Percentiles rank a stretch among this genome's conserved stretches.
Evolutionary conservation across 2,113 vertebrate species (phyloP).

Genomic region (Actinemys pallida): DNA sequence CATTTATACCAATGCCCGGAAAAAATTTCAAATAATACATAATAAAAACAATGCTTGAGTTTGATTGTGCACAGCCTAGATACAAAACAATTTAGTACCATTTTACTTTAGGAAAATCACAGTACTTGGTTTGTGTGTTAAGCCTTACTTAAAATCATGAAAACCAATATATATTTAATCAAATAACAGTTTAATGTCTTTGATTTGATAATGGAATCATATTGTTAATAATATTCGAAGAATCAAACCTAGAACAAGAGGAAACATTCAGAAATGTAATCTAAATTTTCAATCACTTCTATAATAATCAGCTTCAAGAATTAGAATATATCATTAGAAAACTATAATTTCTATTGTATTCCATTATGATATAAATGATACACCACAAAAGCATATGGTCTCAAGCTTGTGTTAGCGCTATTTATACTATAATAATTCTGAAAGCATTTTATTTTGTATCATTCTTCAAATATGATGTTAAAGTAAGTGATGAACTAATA

Average conservation of each 20-base stretch:
- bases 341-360: fast-evolving
- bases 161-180: neutral
- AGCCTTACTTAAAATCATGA: neutral
- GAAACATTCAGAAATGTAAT: fast-evolving
- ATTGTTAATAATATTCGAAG: neutral
- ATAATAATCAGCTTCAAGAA: neutral
- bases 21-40: neutral
- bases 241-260: neutral
- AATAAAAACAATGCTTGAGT: neutral
- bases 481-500: neutral
- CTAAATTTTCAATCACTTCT: neutral
- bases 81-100: neutral
- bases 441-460: neutral
- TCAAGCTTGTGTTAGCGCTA: neutral
- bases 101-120: neutral
- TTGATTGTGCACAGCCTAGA: neutral
- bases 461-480: fast-evolving
- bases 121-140: neutral
- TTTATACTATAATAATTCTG: neutral
- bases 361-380: neutral
- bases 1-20: neutral
- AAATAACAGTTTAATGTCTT: neutral
- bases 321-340: neutral
- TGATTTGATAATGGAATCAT: neutral
- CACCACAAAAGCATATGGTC: fast-evolving